Evolutionary conservation across 1,140 invertebrate genomes (phyloP).

Genomic region (Aphis craccivora): DNA sequence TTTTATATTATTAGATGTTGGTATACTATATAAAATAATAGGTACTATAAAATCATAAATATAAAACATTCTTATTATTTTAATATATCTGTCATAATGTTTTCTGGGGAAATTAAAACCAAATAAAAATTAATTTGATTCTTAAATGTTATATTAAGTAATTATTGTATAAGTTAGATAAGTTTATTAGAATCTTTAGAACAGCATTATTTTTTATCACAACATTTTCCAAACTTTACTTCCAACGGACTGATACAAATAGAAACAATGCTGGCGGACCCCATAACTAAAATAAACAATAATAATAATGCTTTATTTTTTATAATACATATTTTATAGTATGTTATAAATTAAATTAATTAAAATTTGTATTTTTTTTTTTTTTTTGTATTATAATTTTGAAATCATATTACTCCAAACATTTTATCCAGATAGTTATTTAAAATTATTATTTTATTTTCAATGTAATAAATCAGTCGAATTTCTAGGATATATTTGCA

Average conservation of each 20-base stretch:
- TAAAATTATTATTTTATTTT: neutral
- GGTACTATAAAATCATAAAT: no score
- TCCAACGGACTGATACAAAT: neutral
- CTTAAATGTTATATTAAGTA: neutral
- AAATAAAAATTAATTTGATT: neutral
- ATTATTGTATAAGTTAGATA: neutral
- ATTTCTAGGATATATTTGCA: neutral
- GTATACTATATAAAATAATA: no score
- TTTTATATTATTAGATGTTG: no score
- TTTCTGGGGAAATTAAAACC: neutral
- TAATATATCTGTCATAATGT: no score
- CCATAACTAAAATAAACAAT: no score
- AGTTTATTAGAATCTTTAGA: neutral
- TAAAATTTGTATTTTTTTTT: no score
- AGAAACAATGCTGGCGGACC: neutral
- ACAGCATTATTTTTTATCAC: neutral
- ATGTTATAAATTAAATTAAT: neutral
- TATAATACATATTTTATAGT: neutral
- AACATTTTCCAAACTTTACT: neutral
- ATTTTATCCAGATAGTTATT: neutral
- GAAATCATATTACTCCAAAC: neutral
- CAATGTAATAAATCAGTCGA: neutral
- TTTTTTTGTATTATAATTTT: neutral
- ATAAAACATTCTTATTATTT: no score
- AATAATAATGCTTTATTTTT: no score